These are phyloP conservation scores for Hydrotaea cyrtoneurina DNA, from an alignment of 2,888 invertebrate genomes.

Conservation along the genomic window DNA sequence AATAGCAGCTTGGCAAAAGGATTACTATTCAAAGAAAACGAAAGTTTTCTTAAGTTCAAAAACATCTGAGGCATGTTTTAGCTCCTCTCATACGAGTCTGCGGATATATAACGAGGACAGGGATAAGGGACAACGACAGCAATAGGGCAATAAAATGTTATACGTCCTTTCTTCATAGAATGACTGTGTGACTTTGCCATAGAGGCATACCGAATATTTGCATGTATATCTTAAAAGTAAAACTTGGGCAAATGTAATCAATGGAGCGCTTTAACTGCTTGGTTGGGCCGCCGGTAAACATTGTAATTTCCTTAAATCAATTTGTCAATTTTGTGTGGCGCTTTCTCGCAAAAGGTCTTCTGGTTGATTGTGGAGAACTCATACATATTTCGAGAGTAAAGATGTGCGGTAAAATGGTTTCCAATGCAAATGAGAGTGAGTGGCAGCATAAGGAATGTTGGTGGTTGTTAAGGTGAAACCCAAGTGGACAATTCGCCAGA, in stretches of 20 bases:
- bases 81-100: background rate
- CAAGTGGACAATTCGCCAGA: no score
- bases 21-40: conserved; percentile 3
- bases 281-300: background rate
- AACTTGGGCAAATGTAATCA: background rate
- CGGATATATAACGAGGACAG: background rate
- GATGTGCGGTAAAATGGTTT: no score
- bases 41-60: conserved; percentile 8
- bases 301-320: background rate
- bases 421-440: no score
- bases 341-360: background rate
- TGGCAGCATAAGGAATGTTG: no score
- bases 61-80: conserved; percentile 3
- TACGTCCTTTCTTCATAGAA: background rate
- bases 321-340: background rate
- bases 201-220: background rate
- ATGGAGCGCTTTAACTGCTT: background rate
- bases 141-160: background rate
- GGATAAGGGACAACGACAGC: background rate
- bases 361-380: no score
- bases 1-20: background rate
- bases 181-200: background rate
- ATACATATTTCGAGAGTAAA: no score
- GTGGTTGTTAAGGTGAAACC: no score
- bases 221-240: background rate